phyloP scores from a whole-genome alignment of 2,888 invertebrate species.

The Anticlea derivata region DNA sequence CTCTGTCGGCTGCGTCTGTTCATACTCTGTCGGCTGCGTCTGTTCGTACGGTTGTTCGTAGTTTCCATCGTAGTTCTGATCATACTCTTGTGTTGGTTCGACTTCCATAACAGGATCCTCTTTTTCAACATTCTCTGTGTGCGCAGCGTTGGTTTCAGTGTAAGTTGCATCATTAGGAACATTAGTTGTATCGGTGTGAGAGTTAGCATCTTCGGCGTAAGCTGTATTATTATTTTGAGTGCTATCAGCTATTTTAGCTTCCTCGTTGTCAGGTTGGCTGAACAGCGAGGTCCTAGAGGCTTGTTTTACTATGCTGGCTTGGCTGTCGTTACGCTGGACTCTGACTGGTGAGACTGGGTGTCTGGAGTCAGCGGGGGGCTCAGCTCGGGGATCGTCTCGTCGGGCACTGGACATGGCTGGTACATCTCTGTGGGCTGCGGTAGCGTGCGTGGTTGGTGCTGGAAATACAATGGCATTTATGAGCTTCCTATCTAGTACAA shows the following conservation, averaged over 20 bases:
- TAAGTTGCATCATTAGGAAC: not conserved
- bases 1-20: conserved; percentile 31
- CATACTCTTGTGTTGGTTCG: conserved; percentile 31
- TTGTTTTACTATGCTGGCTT: conserved; percentile 50
- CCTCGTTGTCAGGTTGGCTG: conserved; percentile 31
- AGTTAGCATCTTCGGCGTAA: conserved; percentile 1
- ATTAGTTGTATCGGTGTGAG: conserved; percentile 12
- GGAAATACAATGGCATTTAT: conserved; percentile 29
- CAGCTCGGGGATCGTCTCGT: conserved; percentile 41
- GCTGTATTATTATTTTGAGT: conserved; percentile 1
- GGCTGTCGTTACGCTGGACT: conserved; percentile 44
- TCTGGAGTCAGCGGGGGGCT: conserved; percentile 67
- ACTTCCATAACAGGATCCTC: conserved; percentile 6
- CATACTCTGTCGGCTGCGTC: conserved; percentile 28
- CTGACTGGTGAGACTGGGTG: conserved; percentile 43
- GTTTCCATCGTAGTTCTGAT: conserved; percentile 39
- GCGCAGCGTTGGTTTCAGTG: not conserved
- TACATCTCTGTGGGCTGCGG: conserved; percentile 65
- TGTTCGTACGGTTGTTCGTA: conserved; percentile 55
- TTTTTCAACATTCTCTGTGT: not conserved
- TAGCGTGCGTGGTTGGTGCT: conserved; percentile 77
- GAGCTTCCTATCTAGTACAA: too few species aligned
- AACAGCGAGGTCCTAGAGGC: conserved; percentile 38
- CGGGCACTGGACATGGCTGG: conserved; percentile 57
- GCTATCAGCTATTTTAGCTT: conserved; percentile 4